Conservation (phyloP, 2,797 vertebrate genomes). For the Orestias chungarensis region DNA sequence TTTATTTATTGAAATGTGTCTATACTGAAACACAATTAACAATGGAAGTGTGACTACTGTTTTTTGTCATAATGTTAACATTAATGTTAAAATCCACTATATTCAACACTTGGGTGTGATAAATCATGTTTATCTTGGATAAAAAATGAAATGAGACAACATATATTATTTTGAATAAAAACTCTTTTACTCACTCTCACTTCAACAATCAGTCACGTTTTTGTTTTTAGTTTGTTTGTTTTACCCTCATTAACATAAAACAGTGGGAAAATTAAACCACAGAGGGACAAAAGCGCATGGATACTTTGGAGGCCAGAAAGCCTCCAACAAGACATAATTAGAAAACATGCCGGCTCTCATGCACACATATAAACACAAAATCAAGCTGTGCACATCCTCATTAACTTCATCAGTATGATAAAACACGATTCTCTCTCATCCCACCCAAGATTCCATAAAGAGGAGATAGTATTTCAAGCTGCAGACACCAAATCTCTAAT, state of each 20-base stretch:
- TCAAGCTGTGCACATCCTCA: constrained; percentile 79
- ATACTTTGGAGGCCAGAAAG: constrained; percentile 69
- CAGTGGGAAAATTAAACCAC: constrained; percentile 63
- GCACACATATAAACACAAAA: constrained; percentile 73
- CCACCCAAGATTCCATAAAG: constrained; percentile 77
- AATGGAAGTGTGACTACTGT: too few relatives aligned
- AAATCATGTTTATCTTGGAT: too few relatives aligned
- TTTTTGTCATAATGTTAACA: too few relatives aligned
- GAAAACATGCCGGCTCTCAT: constrained; percentile 62
- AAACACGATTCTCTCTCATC: constrained; percentile 74
- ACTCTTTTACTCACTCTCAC: too few relatives aligned
- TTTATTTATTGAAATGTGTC: too few relatives aligned
- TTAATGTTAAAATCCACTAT: too few relatives aligned
- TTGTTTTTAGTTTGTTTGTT: constrained; percentile 15
- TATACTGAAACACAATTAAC: too few relatives aligned
- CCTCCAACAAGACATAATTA: constrained; percentile 71
- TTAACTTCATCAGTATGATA: constrained; percentile 78
- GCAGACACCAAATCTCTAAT: constrained; percentile 81
- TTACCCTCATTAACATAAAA: constrained; percentile 61
- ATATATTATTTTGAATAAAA: too few relatives aligned
- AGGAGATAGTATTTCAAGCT: constrained; percentile 78
- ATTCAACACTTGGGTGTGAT: too few relatives aligned
- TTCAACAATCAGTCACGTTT: too few relatives aligned
- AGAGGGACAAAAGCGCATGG: constrained; percentile 55
- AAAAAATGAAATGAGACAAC: too few relatives aligned